Evolutionary conservation across 2,797 vertebrate species (phyloP).

Genomic region (Trachurus trachurus): DNA sequence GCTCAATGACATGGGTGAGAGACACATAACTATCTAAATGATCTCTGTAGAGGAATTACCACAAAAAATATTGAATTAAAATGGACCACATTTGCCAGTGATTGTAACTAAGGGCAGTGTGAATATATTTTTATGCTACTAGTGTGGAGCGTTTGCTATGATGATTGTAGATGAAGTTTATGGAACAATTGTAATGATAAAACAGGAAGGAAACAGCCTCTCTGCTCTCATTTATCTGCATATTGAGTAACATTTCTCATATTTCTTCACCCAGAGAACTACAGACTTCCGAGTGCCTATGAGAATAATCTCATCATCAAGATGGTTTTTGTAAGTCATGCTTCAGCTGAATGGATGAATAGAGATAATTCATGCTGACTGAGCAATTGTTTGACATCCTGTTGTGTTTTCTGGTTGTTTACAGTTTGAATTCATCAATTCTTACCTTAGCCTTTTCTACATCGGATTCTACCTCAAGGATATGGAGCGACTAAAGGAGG

Average conservation of each 20-base stretch:
- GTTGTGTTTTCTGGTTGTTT: slow-evolving; percentile 43
- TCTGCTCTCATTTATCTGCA: not conserved
- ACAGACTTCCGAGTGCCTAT: slow-evolving; percentile 95
- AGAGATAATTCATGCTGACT: not conserved
- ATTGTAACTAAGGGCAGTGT: not conserved
- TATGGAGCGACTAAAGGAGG: slow-evolving; percentile 97
- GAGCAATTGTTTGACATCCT: slow-evolving; percentile 8
- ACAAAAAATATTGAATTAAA: not conserved
- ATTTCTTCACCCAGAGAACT: slow-evolving; percentile 88
- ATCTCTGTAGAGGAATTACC: not conserved
- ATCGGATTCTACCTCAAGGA: slow-evolving; percentile 99
- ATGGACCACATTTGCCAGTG: not conserved
- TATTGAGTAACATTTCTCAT: slow-evolving; percentile 11
- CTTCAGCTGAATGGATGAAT: slow-evolving; percentile 4
- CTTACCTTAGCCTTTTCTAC: slow-evolving; percentile 96
- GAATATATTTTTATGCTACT: not conserved
- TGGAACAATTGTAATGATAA: not conserved
- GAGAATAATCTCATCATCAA: slow-evolving; percentile 97
- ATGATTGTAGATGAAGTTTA: not conserved
- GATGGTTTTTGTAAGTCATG: slow-evolving; percentile 91
- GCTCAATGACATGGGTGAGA: slow-evolving; percentile 94
- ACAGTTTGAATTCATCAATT: slow-evolving; percentile 96
- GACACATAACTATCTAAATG: not conserved
- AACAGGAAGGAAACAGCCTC: not conserved
- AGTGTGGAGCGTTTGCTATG: not conserved